A percentile compares a stretch with the other conserved stretches of the same genome.
These are phyloP conservation scores for Andrena haemorrhoa DNA, from an alignment of 2,888 invertebrate species.

Conservation along the genomic window DNA sequence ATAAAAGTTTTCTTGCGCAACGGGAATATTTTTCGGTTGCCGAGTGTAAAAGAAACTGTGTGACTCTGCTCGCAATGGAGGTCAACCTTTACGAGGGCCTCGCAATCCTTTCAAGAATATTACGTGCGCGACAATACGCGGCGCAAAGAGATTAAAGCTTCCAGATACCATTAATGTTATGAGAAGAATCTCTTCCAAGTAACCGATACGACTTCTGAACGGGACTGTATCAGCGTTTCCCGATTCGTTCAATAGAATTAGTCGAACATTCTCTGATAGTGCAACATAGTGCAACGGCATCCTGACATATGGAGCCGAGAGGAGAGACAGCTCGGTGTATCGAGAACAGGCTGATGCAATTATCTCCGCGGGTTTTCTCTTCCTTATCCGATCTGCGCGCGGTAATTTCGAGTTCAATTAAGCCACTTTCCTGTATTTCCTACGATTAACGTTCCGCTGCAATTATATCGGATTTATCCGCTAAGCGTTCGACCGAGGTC, in stretches of 20 bases:
- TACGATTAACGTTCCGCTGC: slow-evolving; percentile 11
- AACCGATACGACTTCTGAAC: not conserved
- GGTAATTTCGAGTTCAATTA: slow-evolving; percentile 41
- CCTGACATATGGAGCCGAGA: not conserved
- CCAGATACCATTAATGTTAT: slow-evolving; percentile 11
- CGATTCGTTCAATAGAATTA: not conserved
- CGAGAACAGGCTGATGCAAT: slow-evolving; percentile 35
- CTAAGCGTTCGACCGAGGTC: not conserved
- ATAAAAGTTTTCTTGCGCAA: slow-evolving; percentile 44
- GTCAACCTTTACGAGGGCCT: slow-evolving; percentile 43
- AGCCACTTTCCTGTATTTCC: slow-evolving; percentile 20
- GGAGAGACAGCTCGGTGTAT: not conserved
- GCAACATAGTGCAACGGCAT: not conserved
- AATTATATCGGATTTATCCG: slow-evolving; percentile 10
- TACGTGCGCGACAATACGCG: slow-evolving; percentile 22
- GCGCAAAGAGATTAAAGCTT: slow-evolving; percentile 2
- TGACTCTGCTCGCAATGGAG: slow-evolving; percentile 36
- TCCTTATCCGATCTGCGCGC: slow-evolving; percentile 3
- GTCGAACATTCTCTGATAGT: not conserved
- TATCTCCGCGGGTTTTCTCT: slow-evolving; percentile 27
- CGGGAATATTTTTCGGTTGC: slow-evolving; percentile 41
- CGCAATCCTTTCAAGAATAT: slow-evolving; percentile 54
- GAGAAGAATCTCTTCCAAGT: no score
- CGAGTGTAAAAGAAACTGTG: slow-evolving; percentile 15
- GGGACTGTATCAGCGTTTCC: not conserved